Percentiles rank a stretch among this genome's conserved stretches.
Conservation (phyloP, 2,888 invertebrate genomes). For the Sarcophaga variegata region DNA sequence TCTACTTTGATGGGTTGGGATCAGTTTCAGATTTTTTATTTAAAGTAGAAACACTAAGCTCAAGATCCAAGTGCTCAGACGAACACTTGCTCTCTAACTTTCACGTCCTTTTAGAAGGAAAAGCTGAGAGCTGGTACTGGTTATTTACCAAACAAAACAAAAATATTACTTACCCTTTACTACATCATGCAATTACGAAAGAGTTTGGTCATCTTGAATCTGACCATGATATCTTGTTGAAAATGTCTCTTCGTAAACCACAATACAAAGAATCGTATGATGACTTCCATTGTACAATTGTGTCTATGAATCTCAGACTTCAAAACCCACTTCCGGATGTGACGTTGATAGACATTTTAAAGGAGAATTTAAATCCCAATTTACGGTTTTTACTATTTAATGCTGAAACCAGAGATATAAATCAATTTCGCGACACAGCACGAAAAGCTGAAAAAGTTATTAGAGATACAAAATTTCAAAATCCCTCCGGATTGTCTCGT, state of each 20-base stretch:
- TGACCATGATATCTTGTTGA: constrained; percentile 31
- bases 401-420: too few relatives aligned
- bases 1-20: not conserved
- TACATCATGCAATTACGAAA: not conserved
- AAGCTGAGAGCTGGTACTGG: constrained; percentile 6
- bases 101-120: not conserved
- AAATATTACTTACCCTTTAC: not conserved
- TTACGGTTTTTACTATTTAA: too few relatives aligned
- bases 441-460: too few relatives aligned
- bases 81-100: not conserved
- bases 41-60: not conserved
- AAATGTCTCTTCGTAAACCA: constrained; percentile 20
- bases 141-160: not conserved
- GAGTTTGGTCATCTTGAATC: constrained; percentile 16
- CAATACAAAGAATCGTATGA: constrained; percentile 10
- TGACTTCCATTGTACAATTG: constrained; percentile 5
- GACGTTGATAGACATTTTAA: too few relatives aligned
- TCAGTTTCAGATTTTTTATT: constrained; percentile 6
- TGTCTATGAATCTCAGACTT: not conserved
- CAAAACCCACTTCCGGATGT: too few relatives aligned
- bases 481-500: too few relatives aligned
- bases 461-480: too few relatives aligned
- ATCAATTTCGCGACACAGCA: too few relatives aligned
- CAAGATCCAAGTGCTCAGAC: not conserved
- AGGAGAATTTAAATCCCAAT: too few relatives aligned